Conservation (phyloP, 2,113 vertebrate species). For the Procavia capensis region DNA sequence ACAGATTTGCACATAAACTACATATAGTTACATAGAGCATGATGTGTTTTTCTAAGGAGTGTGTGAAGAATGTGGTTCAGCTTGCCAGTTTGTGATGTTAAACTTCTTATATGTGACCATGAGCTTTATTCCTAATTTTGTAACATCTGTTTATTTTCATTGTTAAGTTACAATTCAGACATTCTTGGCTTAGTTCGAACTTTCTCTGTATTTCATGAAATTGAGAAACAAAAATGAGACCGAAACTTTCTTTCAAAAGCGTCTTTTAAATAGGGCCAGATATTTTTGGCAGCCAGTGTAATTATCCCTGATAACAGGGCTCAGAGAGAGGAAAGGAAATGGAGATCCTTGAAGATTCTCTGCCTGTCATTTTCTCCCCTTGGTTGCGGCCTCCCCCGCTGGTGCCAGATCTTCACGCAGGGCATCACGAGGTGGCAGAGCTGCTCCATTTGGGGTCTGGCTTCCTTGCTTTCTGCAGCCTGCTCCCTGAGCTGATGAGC, state of each 20-base stretch:
- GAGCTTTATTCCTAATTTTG: conserved; percentile 72
- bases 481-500: neutral
- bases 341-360: conserved; percentile 15
- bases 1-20: conserved; percentile 44
- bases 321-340: conserved; percentile 18
- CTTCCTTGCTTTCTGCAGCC: neutral
- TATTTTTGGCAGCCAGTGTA: conserved; percentile 60
- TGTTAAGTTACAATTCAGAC: conserved; percentile 53
- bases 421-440: neutral
- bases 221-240: conserved; percentile 30
- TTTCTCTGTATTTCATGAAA: conserved; percentile 52
- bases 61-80: conserved; percentile 64
- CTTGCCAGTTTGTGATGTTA: conserved; percentile 49
- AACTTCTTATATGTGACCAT: conserved; percentile 53
- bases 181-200: conserved; percentile 44
- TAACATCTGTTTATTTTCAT: conserved; percentile 73
- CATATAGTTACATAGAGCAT: neutral
- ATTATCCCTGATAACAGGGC: conserved; percentile 31
- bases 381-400: neutral
- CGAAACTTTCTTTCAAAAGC: conserved; percentile 44
- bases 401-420: neutral
- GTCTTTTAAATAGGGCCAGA: conserved; percentile 40
- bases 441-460: neutral
- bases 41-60: conserved; percentile 47
- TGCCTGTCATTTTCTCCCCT: neutral